Evolutionary conservation across 1,140 invertebrate species (phyloP), one percentile per base, ranked within the genome.

Genomic region (Bombus waltoni): DNA sequence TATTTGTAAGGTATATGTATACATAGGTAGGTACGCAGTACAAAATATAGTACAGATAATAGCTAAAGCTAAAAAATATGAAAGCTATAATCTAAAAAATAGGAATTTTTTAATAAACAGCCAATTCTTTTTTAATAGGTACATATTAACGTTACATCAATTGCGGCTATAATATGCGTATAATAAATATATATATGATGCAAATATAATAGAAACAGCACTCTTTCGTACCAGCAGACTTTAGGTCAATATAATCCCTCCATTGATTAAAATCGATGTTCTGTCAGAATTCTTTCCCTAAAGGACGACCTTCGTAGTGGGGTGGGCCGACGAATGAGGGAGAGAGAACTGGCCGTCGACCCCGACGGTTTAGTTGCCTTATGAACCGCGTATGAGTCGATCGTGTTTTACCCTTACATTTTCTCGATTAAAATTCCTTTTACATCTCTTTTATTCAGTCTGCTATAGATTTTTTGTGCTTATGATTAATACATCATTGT

Each of bases 261-360:
- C 89, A 88, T 90, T 90, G 89, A 90, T 90, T 82, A 83, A 88
- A 90, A 83, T 80, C 86, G 81, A 90, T 81, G 83, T 90, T 88
- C 88, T 90, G 88, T 90, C 80, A 87, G 87, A 90, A 88, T 88
- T 68, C 68, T 77, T 83, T 71, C 86, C 85, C 86, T 73, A 44
- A 87, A 70, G 80, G 70, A 83, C 85, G n/a, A 80, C 74, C 53
- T 40, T 53, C 57, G 53, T 77, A 83, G 73, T 83, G 77, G 81
- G 81, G 83, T 86, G 75, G 53, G 70, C 47, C 57, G 66, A 74
- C 77, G 81, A 81, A 76, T 87, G 75, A 77, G 86, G 53, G 81
- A 79, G 81, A 79, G 68, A 87, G 79, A 35, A 72, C 70, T 89
- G 88, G 89, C 62, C 89, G 81, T 83, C 89, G 74, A 90, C 88